These are phyloP conservation scores for Phocides pigmalion DNA, from an alignment of 1,140 invertebrate genomes.

Conservation along the genomic window DNA sequence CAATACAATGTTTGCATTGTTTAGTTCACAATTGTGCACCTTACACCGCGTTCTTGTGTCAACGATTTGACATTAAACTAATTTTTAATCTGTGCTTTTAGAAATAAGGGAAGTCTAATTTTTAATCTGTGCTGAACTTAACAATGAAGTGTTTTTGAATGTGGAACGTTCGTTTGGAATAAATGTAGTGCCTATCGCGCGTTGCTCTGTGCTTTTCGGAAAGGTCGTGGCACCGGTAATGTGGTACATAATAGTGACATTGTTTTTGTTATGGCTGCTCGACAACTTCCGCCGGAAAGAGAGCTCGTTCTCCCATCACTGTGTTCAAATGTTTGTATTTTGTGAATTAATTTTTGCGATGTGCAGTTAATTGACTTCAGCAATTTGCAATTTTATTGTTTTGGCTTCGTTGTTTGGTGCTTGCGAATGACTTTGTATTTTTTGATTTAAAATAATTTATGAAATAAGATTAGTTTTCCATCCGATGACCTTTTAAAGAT, in stretches of 20 bases:
- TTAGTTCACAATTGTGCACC: slow-evolving; percentile 38
- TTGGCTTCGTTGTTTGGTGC: not conserved
- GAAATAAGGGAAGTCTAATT: not conserved
- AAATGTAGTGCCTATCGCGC: slow-evolving; percentile 40
- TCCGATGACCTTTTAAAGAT: too few species aligned
- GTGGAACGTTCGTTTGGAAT: slow-evolving; percentile 25
- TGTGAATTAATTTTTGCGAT: slow-evolving; percentile 18
- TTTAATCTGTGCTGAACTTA: slow-evolving; percentile 14
- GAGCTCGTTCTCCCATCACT: slow-evolving; percentile 54
- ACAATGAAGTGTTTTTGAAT: slow-evolving; percentile 21
- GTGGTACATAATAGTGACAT: slow-evolving; percentile 66
- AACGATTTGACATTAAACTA: slow-evolving; percentile 15
- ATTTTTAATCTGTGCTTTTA: too few species aligned
- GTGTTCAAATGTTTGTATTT: slow-evolving; percentile 67
- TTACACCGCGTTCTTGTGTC: slow-evolving; percentile 31
- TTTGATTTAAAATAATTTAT: too few species aligned
- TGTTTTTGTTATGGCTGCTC: slow-evolving; percentile 70
- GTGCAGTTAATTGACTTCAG: not conserved
- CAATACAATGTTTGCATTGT: slow-evolving; percentile 55
- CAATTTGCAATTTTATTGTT: too few species aligned
- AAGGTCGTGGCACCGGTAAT: slow-evolving; percentile 52
- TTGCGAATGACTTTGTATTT: not conserved
- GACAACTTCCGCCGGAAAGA: slow-evolving; percentile 67
- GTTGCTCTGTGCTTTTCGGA: slow-evolving; percentile 51
- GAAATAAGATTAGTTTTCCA: too few species aligned